Conservation (phyloP, 2,113 vertebrate genomes). For the Sturnus vulgaris region DNA sequence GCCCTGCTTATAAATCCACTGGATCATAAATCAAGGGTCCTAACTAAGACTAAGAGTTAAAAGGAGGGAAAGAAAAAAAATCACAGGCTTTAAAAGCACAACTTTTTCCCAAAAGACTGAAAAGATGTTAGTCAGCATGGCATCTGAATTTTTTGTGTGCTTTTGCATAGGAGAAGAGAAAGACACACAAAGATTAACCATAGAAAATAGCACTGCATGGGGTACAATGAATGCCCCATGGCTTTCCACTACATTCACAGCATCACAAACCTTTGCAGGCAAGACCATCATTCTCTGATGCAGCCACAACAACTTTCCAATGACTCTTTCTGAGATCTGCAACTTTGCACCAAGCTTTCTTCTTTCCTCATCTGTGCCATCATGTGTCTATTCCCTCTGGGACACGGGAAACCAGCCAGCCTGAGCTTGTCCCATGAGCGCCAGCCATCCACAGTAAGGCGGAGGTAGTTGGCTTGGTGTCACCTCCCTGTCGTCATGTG, state of each 20-base stretch:
- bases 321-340: neutral
- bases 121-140: neutral
- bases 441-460: no score
- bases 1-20: neutral
- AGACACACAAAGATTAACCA: neutral
- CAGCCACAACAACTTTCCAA: neutral
- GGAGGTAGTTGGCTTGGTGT: neutral
- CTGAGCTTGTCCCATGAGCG: neutral
- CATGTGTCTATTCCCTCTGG: neutral
- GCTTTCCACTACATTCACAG: neutral
- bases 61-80: neutral
- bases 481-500: fast-evolving
- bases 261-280: neutral
- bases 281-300: neutral
- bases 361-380: neutral
- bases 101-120: neutral
- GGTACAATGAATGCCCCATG: neutral
- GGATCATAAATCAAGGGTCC: neutral
- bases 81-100: neutral
- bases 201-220: neutral
- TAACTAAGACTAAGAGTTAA: neutral
- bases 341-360: neutral
- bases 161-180: slow-evolving; percentile 4
- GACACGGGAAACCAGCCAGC: neutral
- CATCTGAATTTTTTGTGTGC: neutral